Base-by-base conservation (phyloP, 2,797 vertebrate species). In the Phalloptychus januarius region DNA sequence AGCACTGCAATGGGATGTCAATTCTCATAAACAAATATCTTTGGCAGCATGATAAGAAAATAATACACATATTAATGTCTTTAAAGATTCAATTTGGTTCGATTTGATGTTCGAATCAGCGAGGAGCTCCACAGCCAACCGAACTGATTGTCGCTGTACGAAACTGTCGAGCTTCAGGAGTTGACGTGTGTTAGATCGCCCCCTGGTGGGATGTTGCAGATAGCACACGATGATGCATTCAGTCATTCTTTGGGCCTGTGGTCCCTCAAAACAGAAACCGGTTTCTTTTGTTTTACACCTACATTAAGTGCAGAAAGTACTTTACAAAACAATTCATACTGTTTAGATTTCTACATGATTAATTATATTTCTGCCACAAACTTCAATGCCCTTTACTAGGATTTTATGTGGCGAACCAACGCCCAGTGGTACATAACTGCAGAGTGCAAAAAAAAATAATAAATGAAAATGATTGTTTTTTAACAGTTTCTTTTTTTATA, bases 171-270 rank as follows among this genome's bases (percentile, higher is more conserved):
- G 69, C 56, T 83, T 46, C 71, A 42, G 16, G 25, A 36, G 58
- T 36, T 63, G 36, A 82, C 75, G 79, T 76, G 79, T 81, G 46
- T 83, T 81, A 67, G 80, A 54, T 44, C 80, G 31, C 89, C 90
- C 91, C 79, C 93, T 89, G 77, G 74, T 93, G 94, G 88, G 48
- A 73, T 3, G 42, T 69, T 13, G n/a, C 48, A 67, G 58, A 45
- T 23, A 67, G 75, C 12, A 46, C 77, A 82, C 45, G 31, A 63
- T 20, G 12, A 38, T 25, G 58, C 5, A 25, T 31, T 28, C 36
- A 1, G 38, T 42, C 75, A 48, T 16, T 6, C 33, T 52, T 48
- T 20, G 56, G 23, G 1, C 18, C 1, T 36, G 7, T 1, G 31
- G 42, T 20, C n/a, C 38, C 20, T 54, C n/a, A 63, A 46, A 25